Base-by-base conservation (phyloP, 1,140 invertebrate species). In the Drosophila virilis region DNA sequence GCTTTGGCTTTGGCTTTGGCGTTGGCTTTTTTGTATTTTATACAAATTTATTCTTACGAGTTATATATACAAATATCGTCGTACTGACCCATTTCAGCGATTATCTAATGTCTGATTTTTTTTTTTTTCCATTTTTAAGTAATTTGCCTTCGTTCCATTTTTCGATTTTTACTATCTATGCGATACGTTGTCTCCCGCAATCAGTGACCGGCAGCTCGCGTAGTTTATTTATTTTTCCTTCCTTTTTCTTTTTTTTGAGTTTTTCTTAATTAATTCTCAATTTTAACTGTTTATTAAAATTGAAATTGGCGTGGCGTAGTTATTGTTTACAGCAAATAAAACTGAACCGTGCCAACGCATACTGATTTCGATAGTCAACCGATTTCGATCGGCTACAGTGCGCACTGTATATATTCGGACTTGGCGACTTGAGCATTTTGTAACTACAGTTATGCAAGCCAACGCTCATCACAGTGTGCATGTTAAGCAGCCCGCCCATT, bases 231-330 rank as follows among this genome's bases (percentile, higher is more conserved):
- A 3, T 55, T 40, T 12, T 22, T 48, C 2, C 55, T 33, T 28
- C 12, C 8, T 22, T 51, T 3, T 12, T 28, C 33, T 59, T 28
- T 48, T n/a, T n/a, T 15, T 45, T 38, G 32, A 50, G 45, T 69
- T 61, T 57, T 52, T 59, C 75, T 79, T 86, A 88, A 86, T 86
- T 88, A 83, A 86, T 88, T 88, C 76, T 76, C 82, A 85, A 88
- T 86, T 86, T 86, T 77, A 82, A 88, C 82, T 86, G 82, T 88
- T 88, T 86, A 86, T 86, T 86, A 78, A 86, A 82, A 79, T 74
- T 75, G 60, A 75, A 75, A 77, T 74, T 77, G 58, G 28, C 37
- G 42, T 42, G 35, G 35, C 68, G 15, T 64, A 45, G 69, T 50
- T 46, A 54, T 84, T 84, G 81, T 78, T 75, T 75, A 83, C 80